phyloP scores from a whole-genome alignment of 35 echinoderm and acorn worm genomes.

The Apostichopus californicus region DNA sequence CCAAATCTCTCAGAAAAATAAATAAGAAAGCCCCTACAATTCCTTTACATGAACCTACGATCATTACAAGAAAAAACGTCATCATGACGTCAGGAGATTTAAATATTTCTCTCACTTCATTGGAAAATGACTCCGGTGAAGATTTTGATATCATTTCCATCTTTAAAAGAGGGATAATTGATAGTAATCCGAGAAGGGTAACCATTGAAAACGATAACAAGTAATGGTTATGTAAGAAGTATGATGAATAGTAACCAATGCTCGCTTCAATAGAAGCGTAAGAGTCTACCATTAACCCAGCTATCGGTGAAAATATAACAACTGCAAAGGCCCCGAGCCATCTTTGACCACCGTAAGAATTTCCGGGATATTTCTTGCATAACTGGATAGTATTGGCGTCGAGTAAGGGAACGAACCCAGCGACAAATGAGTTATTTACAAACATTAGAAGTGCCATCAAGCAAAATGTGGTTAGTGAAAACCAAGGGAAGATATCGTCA shows the following conservation, averaged over 20 bases:
- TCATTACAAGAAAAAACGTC: conserved; percentile 39
- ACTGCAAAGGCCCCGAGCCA: conserved; percentile 32
- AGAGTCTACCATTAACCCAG: conserved; percentile 15
- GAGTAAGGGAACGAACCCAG: conserved; percentile 20
- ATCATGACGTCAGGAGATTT: not conserved
- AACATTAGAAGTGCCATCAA: not conserved
- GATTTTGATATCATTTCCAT: conserved; percentile 18
- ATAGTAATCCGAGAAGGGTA: not conserved
- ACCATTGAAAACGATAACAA: not conserved
- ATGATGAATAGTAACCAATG: not conserved
- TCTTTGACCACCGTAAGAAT: conserved; percentile 39
- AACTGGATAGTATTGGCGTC: conserved; percentile 37
- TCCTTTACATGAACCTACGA: conserved; percentile 36
- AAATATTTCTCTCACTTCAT: not conserved
- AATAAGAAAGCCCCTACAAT: conserved; percentile 57
- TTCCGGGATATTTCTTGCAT: conserved; percentile 19
- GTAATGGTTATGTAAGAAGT: conserved; percentile 15
- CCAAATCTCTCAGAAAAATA: conserved; percentile 58
- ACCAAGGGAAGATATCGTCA: not conserved
- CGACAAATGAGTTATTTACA: not conserved
- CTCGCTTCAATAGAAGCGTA: not conserved
- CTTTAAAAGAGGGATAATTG: not conserved
- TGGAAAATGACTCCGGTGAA: conserved; percentile 6
- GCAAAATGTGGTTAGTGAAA: conserved; percentile 3
- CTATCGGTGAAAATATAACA: conserved; percentile 27